These are phyloP conservation scores for Drosophila kokeensis DNA, from an alignment of 2,888 invertebrate species.

Conservation along the genomic window DNA sequence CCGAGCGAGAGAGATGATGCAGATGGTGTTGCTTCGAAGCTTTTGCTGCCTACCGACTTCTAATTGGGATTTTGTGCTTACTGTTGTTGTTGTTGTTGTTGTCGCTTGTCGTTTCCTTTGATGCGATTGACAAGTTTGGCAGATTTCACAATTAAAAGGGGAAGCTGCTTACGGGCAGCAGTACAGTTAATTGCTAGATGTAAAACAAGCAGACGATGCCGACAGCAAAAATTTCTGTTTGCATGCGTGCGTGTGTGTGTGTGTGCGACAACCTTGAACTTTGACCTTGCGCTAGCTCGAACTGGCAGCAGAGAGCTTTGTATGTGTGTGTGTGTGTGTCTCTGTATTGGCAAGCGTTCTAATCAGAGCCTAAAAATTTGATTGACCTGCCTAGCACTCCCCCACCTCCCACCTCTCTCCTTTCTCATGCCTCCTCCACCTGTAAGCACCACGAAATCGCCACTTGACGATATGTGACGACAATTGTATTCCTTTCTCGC, in stretches of 20 bases:
- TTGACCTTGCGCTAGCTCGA: conserved; percentile 60
- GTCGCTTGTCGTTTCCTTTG: conserved; percentile 26
- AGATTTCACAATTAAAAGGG: conserved; percentile 59
- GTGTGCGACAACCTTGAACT: conserved; percentile 73
- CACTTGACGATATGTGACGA: conserved; percentile 62
- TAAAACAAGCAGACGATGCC: conserved; percentile 8
- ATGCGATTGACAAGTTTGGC: conserved; percentile 50
- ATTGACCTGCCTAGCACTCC: conserved; percentile 61
- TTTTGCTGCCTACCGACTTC: conserved; percentile 19
- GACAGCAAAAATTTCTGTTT: conserved; percentile 4
- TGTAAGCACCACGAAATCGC: conserved; percentile 7
- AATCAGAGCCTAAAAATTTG: conserved; percentile 76
- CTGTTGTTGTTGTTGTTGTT: conserved; percentile 9
- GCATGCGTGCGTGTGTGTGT: neutral
- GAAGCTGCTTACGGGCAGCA: conserved; percentile 9
- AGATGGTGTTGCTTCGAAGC: conserved; percentile 38
- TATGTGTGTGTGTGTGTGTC: neutral
- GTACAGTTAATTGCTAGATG: conserved; percentile 32
- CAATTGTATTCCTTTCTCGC: conserved; percentile 31
- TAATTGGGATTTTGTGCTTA: conserved; percentile 23
- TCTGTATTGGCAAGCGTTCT: conserved; percentile 46
- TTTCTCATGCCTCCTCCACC: neutral
- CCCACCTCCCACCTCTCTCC: neutral
- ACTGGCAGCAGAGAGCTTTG: conserved; percentile 23
- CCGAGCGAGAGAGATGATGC: conserved; percentile 16